Evolutionary conservation across 1,140 invertebrate genomes (phyloP).

Genomic region (Aphaenogaster ashmeadi): DNA sequence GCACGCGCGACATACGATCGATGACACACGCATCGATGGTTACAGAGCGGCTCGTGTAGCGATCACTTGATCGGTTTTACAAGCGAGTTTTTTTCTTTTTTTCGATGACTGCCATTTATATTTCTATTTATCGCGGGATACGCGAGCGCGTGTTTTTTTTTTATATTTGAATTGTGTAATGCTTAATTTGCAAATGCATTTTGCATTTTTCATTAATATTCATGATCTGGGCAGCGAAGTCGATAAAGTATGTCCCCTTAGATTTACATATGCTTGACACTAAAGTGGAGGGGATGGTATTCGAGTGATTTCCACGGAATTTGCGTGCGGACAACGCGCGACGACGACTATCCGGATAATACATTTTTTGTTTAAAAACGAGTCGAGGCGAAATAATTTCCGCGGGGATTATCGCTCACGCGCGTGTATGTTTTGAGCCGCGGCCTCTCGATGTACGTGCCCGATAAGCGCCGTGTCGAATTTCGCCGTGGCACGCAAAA

Average conservation of each 20-base stretch:
- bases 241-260: slow-evolving; percentile 11
- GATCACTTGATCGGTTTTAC: not conserved
- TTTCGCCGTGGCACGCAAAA: slow-evolving; percentile 28
- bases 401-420: slow-evolving; percentile 13
- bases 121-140: not conserved
- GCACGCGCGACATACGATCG: slow-evolving; percentile 2
- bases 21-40: not conserved
- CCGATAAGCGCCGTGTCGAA: slow-evolving; percentile 45
- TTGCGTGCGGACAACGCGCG: not conserved
- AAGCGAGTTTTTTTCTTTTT: not conserved
- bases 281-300: not conserved
- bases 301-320: not conserved
- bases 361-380: not conserved
- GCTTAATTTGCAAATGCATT: slow-evolving; percentile 26
- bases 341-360: not conserved
- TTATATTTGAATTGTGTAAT: not conserved
- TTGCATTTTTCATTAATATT: slow-evolving; percentile 39
- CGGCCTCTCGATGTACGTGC: slow-evolving; percentile 47
- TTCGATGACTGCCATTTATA: not conserved
- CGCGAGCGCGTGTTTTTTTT: not conserved
- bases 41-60: not conserved
- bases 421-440: not conserved
- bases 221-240: not conserved
- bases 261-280: slow-evolving; percentile 1
- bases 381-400: not conserved